These are phyloP conservation scores for Hypercompe scribonia DNA, from an alignment of 2,888 invertebrate species.

Conservation along the genomic window DNA sequence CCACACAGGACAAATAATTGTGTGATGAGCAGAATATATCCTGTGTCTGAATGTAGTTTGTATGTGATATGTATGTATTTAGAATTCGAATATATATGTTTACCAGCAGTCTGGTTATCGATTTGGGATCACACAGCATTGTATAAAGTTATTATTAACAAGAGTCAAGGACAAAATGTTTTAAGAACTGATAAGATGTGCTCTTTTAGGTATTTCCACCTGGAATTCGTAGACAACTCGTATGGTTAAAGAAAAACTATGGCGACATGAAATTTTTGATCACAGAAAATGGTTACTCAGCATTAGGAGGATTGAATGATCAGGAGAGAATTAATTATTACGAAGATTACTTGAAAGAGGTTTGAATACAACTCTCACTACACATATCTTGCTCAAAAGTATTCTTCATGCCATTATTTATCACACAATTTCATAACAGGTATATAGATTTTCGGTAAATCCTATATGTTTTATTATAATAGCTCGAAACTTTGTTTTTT, in stretches of 20 bases:
- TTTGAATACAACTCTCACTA: not conserved
- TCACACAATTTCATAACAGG: too few relatives aligned
- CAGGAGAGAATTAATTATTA: not conserved
- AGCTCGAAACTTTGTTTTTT: too few relatives aligned
- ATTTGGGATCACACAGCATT: too few relatives aligned
- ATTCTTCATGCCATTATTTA: too few relatives aligned
- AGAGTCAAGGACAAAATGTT: not conserved
- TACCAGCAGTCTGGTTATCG: too few relatives aligned
- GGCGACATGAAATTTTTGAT: conserved; percentile 10
- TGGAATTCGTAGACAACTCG: conserved; percentile 12
- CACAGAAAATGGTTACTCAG: conserved; percentile 13
- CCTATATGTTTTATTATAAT: too few relatives aligned
- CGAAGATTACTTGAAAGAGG: conserved; percentile 11
- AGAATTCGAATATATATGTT: not conserved
- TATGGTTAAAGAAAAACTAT: conserved; percentile 13
- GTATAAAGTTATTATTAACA: too few relatives aligned
- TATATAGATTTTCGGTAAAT: too few relatives aligned
- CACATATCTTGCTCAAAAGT: too few relatives aligned
- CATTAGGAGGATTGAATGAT: not conserved
- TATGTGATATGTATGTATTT: not conserved
- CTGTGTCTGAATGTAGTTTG: not conserved
- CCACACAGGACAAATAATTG: too few relatives aligned
- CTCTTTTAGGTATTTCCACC: conserved; percentile 1
- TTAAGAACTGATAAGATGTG: not conserved
- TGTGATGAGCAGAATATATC: too few relatives aligned